Base-by-base conservation (phyloP, 1,140 invertebrate species). In the Aplysia californica region DNA sequence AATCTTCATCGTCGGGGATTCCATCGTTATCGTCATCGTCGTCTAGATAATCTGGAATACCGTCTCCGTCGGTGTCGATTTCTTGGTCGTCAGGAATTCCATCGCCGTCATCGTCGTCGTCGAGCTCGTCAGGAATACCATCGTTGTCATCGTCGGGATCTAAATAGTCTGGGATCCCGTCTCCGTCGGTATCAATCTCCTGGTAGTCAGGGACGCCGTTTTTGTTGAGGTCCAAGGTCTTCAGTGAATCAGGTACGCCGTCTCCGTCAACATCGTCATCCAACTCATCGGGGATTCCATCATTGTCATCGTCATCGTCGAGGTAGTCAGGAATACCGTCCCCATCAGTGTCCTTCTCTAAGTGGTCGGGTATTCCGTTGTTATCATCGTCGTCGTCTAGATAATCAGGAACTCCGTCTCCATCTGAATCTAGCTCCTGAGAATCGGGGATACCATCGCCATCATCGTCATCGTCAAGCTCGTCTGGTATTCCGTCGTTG, bases 311-410 rank as follows among this genome's bases (percentile, higher is more conserved):
- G 68, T 83, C 82, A 41, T 80, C 66, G 38, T 85, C 83, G n/a
- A 75, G 44, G 58, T 78, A 72, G 44, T 77, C 75, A 4, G 85
- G 84, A 33, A 85, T 83, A 4, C 82, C 86, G 70, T 86, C 86
- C 38, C 84, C 85, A 82, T 86, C 82, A 39, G 80, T 79, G 69
- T 86, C 56, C 31, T 78, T 73, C 50, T 85, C 81, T n/a, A 80
- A n/a, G 75, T 79, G 26, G 68, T 88, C 86, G 2, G 86, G 86
- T 39, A 88, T 85, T 15, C 87, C 88, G 78, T 89, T 87, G 50
- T 79, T 80, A 74, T 84, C 80, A 74, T 80, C 76, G 66, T 84
- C 83, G 50, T 82, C 73, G 36, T 88, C 85, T 35, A 83, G 56
- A 73, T 82, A 75, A 75, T 87, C 86, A 5, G 84, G 83, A 33